These are phyloP conservation scores for Sparidentex hasta DNA, from an alignment of 2,797 vertebrate species.

Conservation along the genomic window DNA sequence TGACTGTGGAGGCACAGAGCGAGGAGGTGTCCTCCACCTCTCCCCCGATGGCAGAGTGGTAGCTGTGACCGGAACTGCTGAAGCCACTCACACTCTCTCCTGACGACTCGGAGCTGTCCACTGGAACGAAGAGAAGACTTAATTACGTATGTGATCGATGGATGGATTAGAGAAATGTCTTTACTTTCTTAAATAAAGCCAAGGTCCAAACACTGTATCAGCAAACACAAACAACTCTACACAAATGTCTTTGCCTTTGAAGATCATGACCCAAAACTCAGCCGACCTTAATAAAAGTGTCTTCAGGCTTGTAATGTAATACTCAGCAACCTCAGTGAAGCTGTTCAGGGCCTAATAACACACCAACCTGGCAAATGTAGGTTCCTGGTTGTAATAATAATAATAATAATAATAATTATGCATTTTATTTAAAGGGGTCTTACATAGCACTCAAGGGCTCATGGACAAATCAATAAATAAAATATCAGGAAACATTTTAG, in stretches of 20 bases:
- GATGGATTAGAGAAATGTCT: background rate
- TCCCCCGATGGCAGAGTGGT: constrained; percentile 75
- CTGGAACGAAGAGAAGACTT: constrained; percentile 66
- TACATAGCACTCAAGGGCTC: too few species aligned
- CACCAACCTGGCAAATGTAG: background rate
- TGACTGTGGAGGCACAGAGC: constrained; percentile 55
- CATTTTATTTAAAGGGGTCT: too few species aligned
- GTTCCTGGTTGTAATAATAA: background rate
- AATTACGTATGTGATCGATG: background rate
- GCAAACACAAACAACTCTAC: background rate
- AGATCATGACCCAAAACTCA: background rate
- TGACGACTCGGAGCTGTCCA: constrained; percentile 87
- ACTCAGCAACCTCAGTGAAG: background rate
- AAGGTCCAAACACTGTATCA: background rate
- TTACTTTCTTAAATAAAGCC: background rate
- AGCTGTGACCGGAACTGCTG: constrained; percentile 85
- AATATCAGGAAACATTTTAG: too few species aligned
- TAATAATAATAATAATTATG: too few species aligned
- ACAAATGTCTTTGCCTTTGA: background rate
- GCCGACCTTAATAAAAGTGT: constrained; percentile 5
- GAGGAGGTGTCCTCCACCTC: constrained; percentile 78
- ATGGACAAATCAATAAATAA: too few species aligned
- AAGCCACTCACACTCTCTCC: constrained; percentile 87
- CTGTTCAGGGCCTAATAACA: background rate
- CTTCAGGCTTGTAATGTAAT: background rate